Conservation (phyloP, 2,113 vertebrate genomes). For the Montifringilla adamsi region DNA sequence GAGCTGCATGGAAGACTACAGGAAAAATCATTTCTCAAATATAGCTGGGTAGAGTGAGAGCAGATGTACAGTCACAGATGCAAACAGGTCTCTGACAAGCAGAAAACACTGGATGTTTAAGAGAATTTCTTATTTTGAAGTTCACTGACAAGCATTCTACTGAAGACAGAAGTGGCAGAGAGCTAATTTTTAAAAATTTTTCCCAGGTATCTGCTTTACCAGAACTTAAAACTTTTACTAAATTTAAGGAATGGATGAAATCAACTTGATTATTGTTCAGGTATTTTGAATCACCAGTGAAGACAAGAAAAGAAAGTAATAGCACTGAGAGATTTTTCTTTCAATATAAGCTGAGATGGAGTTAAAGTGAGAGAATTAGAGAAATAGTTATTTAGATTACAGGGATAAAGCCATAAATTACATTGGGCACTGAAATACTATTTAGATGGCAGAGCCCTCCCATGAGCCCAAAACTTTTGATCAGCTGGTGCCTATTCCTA, state of each 20-base stretch:
- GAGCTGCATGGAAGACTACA: neutral
- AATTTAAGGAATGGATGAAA: neutral
- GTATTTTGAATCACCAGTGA: neutral
- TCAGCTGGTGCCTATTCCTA: neutral
- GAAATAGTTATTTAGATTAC: neutral
- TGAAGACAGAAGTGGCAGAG: neutral
- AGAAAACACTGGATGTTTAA: neutral
- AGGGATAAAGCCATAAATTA: neutral
- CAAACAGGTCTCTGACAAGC: neutral
- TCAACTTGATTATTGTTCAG: neutral
- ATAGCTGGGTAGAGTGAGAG: neutral
- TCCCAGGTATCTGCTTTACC: neutral
- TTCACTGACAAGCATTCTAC: neutral
- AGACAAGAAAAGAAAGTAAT: neutral
- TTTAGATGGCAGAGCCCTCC: neutral
- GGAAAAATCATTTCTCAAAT: neutral
- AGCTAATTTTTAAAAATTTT: neutral
- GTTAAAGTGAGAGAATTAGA: neutral
- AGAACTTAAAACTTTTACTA: neutral
- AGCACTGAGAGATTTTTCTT: neutral
- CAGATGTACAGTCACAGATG: fast-evolving
- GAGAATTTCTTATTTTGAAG: neutral
- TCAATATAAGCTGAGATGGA: neutral
- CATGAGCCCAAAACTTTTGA: neutral
- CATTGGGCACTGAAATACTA: neutral